phyloP scores from a whole-genome alignment of 2,888 invertebrate genomes.

The Netelia virgata region DNA sequence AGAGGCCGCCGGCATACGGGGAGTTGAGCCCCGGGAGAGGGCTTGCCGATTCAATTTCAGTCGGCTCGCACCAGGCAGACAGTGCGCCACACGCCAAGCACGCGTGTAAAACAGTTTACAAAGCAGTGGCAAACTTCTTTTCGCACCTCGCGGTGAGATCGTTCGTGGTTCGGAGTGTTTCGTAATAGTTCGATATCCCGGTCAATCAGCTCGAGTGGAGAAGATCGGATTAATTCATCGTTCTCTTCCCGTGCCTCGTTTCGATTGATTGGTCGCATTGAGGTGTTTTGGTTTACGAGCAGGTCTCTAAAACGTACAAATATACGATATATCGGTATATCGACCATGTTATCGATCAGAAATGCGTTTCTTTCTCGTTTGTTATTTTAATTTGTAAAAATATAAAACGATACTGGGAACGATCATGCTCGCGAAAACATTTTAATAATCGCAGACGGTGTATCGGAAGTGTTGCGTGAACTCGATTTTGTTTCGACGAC shows the following conservation, averaged over 20 bases:
- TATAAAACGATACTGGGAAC: not conserved
- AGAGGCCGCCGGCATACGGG: conserved; percentile 65
- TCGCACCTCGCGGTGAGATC: conserved; percentile 45
- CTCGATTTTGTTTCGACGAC: conserved; percentile 11
- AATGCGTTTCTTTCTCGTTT: not conserved
- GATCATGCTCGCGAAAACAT: conserved; percentile 27
- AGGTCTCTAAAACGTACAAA: no score
- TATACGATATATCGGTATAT: no score
- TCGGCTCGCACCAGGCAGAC: conserved; percentile 80
- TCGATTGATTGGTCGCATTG: not conserved
- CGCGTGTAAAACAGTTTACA: conserved; percentile 34
- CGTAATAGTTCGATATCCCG: conserved; percentile 55
- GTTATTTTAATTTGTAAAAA: conserved; percentile 9
- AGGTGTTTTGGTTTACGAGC: no score
- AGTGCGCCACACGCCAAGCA: conserved; percentile 72
- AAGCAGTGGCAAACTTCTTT: conserved; percentile 68
- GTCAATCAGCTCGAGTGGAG: no score
- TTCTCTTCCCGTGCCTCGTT: no score
- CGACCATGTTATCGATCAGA: no score
- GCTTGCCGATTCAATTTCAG: conserved; percentile 80
- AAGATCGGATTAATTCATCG: no score
- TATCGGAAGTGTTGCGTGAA: conserved; percentile 49
- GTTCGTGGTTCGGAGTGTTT: no score
- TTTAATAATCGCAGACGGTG: conserved; percentile 47
- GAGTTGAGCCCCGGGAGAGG: conserved; percentile 69